phyloP scores from a whole-genome alignment of 2,113 vertebrate species.

The Lophotis ruficrista region DNA sequence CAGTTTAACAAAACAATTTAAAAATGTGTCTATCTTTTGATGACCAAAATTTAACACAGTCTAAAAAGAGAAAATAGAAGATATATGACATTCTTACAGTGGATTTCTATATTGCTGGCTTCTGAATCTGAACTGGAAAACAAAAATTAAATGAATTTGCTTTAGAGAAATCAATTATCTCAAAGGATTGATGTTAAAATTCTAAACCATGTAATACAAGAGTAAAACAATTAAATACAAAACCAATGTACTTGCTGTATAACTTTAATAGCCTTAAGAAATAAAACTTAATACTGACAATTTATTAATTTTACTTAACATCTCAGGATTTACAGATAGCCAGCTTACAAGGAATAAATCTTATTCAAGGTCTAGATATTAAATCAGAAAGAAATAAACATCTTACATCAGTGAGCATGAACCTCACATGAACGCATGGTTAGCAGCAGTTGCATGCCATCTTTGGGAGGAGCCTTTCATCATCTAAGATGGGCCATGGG shows the following conservation, averaged over 20 bases:
- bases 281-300: background rate
- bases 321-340: background rate
- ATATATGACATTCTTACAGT: background rate
- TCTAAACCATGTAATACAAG: background rate
- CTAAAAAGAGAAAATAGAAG: background rate
- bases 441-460: background rate
- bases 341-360: background rate
- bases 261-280: background rate
- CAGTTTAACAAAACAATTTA: background rate
- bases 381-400: background rate
- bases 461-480: background rate
- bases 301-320: constrained; percentile 1
- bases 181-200: background rate
- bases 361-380: background rate
- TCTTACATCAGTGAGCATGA: background rate
- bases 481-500: background rate
- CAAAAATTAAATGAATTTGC: background rate
- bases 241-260: background rate
- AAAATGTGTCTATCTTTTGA: background rate
- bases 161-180: background rate
- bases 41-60: background rate
- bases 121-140: background rate
- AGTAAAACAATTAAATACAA: background rate
- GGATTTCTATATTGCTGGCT: background rate
- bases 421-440: background rate